A percentile compares a stretch with the other conserved stretches of the same genome.
Evolutionary conservation across 2,888 invertebrate species (phyloP).

Genomic region (Clistopyga incitator): DNA sequence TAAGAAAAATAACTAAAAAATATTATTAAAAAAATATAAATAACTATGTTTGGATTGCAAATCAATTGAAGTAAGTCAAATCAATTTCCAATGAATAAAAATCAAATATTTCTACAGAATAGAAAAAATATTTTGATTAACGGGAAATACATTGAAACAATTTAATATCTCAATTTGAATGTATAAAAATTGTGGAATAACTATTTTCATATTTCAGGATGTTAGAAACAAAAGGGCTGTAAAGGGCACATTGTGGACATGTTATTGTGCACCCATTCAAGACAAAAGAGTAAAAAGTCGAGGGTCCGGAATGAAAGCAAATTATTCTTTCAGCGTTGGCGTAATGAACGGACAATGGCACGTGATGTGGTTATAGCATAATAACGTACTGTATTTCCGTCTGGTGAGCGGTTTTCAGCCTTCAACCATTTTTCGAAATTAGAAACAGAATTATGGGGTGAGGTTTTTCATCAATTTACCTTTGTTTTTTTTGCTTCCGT

Average conservation of each 20-base stretch:
- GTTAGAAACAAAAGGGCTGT: neutral
- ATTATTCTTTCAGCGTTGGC: conserved; percentile 76
- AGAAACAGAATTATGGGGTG: conserved; percentile 3
- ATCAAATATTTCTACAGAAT: no score
- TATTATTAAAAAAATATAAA: no score
- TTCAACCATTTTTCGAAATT: conserved; percentile 47
- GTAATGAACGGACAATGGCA: conserved; percentile 55
- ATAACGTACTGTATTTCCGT: conserved; percentile 50
- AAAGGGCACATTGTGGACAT: conserved; percentile 38
- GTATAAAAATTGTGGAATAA: neutral
- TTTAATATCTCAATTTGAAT: no score
- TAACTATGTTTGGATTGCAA: no score
- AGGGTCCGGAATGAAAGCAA: conserved; percentile 70
- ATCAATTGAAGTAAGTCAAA: no score
- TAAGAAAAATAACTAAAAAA: no score
- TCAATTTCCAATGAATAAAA: no score
- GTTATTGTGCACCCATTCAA: conserved; percentile 71
- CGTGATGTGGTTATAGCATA: conserved; percentile 52
- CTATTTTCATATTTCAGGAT: neutral
- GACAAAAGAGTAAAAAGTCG: conserved; percentile 73
- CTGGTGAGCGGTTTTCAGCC: conserved; percentile 31
- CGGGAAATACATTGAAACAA: no score
- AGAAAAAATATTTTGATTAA: no score
- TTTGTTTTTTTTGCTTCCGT: conserved; percentile 2
- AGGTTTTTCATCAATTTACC: neutral